These are phyloP conservation scores for Phlogophora meticulosa DNA, from an alignment of 2,888 invertebrate species.

Conservation along the genomic window DNA sequence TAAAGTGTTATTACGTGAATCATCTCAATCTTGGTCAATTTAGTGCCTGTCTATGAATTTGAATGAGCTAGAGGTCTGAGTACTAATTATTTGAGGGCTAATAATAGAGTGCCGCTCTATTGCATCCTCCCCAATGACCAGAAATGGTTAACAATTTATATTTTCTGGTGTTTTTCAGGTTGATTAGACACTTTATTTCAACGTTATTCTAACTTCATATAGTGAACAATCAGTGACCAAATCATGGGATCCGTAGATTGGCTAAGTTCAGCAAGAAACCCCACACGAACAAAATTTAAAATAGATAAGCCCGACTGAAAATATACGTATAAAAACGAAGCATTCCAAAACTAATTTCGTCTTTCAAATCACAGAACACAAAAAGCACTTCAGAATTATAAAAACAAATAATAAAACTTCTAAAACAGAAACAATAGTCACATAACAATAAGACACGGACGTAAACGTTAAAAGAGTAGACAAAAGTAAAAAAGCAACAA, in stretches of 20 bases:
- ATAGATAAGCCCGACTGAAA: conserved; percentile 42
- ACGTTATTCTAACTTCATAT: no score
- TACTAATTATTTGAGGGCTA: neutral
- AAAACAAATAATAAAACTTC: conserved; percentile 84
- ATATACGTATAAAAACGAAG: conserved; percentile 53
- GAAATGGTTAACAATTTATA: no score
- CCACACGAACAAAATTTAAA: conserved; percentile 23
- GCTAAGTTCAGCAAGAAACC: neutral
- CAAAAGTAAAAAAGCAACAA: conserved; percentile 84
- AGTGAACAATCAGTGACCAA: no score
- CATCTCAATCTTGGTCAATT: neutral
- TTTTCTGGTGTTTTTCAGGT: no score
- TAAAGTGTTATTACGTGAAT: conserved; percentile 10
- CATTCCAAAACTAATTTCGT: conserved; percentile 60
- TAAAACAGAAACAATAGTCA: conserved; percentile 82
- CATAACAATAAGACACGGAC: conserved; percentile 81
- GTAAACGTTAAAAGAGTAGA: conserved; percentile 82
- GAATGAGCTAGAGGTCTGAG: neutral
- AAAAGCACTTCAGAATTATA: conserved; percentile 83
- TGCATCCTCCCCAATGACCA: no score
- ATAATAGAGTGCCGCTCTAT: neutral
- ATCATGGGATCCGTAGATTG: neutral
- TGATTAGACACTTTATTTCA: no score
- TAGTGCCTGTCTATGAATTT: neutral
- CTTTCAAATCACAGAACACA: conserved; percentile 69